Evolutionary conservation across 2,797 vertebrate genomes (phyloP), one percentile per base, ranked within the genome.

Genomic region (Dicrostonyx torquatus): DNA sequence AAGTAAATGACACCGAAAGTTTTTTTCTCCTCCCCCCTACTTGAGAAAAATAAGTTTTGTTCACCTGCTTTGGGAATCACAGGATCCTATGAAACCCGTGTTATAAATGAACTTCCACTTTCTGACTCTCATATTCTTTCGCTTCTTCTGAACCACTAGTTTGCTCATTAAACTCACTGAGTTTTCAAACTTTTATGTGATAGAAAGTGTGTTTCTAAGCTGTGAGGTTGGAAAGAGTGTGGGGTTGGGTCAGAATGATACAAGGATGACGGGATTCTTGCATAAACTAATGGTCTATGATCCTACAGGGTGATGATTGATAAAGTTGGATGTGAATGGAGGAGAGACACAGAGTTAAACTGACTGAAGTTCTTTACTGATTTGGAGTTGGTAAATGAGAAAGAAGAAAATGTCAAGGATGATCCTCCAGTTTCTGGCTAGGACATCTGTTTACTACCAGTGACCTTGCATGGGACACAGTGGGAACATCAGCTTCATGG

Each of bases 181-280:
- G 31, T 31, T 7, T 53, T 64, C 22, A 60, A 55, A 79, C 58
- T 82, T 37, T 66, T 29, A 43, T 20, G 9, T 26, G 10, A 75
- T 64, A 82, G 6, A 1, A 29, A 29, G 5, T 87, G 60, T 11
- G 4, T 58, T 24, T 20, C 24, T 24, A 55, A 58, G 6, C 29
- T 92, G 4, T 45, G 11, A n/a, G 0, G 5, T 18, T 64, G 24
- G 26, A 85, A 45, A 12, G n/a, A 53, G 1, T 4, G 9, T 72
- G 15, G 13, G 4, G 7, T 85, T 85, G 55, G 1, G 4, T n/a
- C 2, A 43, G 14, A 11, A 2, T 37, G 22, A 3, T 45, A 22
- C n/a, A n/a, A 70, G 15, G 1, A 0, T 1, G 24, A 45, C 1
- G 4, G 31, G 29, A 50, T 31, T 75, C 3, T 18, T 66, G 50